Percentiles rank a stretch among this genome's conserved stretches.
Evolutionary conservation across 53 echinoderm and acorn worm genomes (phyloP).

Genomic region (Luidia sarsii): DNA sequence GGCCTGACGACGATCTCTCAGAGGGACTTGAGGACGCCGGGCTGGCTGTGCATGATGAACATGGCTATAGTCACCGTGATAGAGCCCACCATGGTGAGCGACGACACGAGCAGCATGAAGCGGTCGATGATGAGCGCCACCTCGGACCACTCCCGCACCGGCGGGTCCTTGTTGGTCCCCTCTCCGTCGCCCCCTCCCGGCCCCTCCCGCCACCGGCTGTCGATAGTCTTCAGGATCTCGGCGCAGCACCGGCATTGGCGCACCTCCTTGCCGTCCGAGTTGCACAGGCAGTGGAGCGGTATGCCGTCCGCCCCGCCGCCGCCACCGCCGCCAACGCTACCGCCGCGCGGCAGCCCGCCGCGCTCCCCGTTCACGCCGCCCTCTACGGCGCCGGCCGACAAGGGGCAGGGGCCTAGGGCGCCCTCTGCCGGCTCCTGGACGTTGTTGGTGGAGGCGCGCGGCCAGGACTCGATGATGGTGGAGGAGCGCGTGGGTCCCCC

Average conservation of each 20-base stretch:
- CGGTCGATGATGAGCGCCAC: constrained; percentile 24
- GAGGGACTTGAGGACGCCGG: too few relatives aligned
- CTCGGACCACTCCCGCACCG: constrained; percentile 28
- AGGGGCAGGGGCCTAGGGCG: too few relatives aligned
- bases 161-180: not conserved
- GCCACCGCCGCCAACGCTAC: not conserved
- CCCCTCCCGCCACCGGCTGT: not conserved
- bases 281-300: not conserved
- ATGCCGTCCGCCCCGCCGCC: not conserved
- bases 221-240: constrained; percentile 8
- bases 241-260: constrained; percentile 2
- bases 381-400: too few relatives aligned
- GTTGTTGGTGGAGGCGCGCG: constrained; percentile 18
- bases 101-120: constrained; percentile 14
- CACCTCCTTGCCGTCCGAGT: not conserved
- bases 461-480: constrained; percentile 30
- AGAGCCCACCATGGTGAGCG: constrained; percentile 6
- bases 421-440: too few relatives aligned
- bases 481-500: constrained; percentile 11
- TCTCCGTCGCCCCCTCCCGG: not conserved
- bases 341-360: not conserved
- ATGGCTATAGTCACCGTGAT: not conserved
- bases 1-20: too few relatives aligned
- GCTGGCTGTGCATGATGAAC: constrained; percentile 8
- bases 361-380: not conserved